These are phyloP conservation scores for Gortyna flavago DNA, from an alignment of 2,888 invertebrate genomes.

Conservation along the genomic window DNA sequence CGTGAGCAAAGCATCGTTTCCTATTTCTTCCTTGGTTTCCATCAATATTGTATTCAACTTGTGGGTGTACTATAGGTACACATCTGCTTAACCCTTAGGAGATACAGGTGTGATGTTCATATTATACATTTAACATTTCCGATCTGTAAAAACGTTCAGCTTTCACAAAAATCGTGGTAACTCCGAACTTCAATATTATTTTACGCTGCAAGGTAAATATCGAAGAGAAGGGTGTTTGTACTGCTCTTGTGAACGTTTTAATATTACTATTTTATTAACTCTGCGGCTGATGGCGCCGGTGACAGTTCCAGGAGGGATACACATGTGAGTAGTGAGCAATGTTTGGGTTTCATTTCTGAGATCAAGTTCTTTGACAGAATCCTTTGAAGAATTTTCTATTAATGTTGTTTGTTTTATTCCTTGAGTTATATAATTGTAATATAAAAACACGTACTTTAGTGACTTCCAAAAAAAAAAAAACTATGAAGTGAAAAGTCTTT, in stretches of 20 bases:
- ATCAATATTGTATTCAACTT: not conserved
- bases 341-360: not conserved
- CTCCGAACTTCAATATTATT: slow-evolving; percentile 1
- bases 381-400: not conserved
- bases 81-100: not conserved
- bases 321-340: not conserved
- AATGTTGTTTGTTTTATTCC: not conserved
- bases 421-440: not conserved
- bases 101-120: not conserved
- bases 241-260: slow-evolving; percentile 31
- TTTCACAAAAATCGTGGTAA: not conserved
- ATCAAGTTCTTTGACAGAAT: not conserved
- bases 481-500: not conserved
- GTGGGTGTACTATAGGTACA: not conserved
- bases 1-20: not conserved
- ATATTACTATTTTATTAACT: slow-evolving; percentile 11
- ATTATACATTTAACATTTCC: not conserved
- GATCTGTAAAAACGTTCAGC: not conserved
- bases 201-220: slow-evolving; percentile 20
- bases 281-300: not conserved
- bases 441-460: not conserved
- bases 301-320: not conserved
- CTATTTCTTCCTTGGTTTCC: not conserved
- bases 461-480: not conserved
- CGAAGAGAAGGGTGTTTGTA: slow-evolving; percentile 19